phyloP scores from a whole-genome alignment of 2,113 vertebrate genomes.

The Phocoena phocoena region DNA sequence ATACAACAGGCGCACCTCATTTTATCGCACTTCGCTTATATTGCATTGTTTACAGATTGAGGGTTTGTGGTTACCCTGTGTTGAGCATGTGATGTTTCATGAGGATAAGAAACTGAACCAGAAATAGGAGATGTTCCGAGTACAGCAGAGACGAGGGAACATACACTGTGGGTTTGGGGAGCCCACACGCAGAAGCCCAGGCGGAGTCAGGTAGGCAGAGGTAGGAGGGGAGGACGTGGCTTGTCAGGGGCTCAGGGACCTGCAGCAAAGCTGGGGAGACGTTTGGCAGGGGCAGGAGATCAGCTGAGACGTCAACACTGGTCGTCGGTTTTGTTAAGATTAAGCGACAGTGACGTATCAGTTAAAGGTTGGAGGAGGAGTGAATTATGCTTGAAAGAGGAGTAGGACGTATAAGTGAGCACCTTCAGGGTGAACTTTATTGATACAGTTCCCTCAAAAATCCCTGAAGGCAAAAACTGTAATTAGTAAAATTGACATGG shows the following conservation, averaged over 20 bases:
- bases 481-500: background rate
- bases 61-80: too few relatives aligned
- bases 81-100: fast-evolving
- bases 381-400: background rate
- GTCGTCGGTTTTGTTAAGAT: background rate
- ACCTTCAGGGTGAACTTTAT: background rate
- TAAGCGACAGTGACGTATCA: background rate
- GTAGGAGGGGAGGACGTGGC: background rate
- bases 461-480: background rate
- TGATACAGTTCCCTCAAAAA: background rate
- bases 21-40: too few relatives aligned
- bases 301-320: fast-evolving
- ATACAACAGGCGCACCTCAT: too few relatives aligned
- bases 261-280: fast-evolving
- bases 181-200: background rate
- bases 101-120: fast-evolving
- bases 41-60: too few relatives aligned
- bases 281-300: fast-evolving
- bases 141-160: background rate
- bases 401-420: background rate
- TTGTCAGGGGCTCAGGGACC: background rate
- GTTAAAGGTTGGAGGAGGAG: background rate
- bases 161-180: background rate
- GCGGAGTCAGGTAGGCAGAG: background rate
- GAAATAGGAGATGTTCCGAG: fast-evolving